Base-by-base conservation (phyloP, 2,888 invertebrate genomes). In the Eulithis testata region DNA sequence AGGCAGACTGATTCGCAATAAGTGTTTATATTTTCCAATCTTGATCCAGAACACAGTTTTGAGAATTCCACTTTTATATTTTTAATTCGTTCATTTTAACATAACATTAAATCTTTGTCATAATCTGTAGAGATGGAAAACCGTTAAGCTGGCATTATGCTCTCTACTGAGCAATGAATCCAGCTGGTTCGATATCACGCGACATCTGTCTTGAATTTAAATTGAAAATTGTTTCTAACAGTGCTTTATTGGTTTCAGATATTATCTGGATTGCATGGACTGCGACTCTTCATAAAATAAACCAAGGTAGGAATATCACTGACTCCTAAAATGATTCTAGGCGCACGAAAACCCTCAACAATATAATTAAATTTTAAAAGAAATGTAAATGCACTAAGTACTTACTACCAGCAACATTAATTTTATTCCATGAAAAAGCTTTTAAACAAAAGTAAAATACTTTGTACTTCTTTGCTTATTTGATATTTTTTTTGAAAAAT, bases 161-260 rank as follows among this genome's bases (percentile, higher is more conserved):
- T n/a, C 12, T 4, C 50, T 43, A 50, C 50, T 50, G 55, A 44
- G 11, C 61, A 27, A 61, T 62, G 12, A 55, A 55, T 55, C 61
- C 12, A n/a, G 31, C 44, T 31, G 49, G 54, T 54, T 47, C 27
- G 40, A 60, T 45, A 37, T 40, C 21, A 47, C 11, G 12, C 45
- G 21, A 21, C 47, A 54, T 52, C 47, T 60, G 14, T 53, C 52
- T 52, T 37, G 14, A 47, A 53, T 60, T 27, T 47, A 14, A 53
- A 43, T 40, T 8, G 21, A 49, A 49, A 11, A n/a, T 4, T 2
- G 21, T 12, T 9, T 36, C 11, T 54, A 61, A 27, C 60, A n/a
- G 40, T 40, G 11, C n/a, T 61, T 37, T 61, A 40, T 61, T 54
- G 53, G 14, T 61, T 61, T 61, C 60, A 61, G 60, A 61, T 55